Base-by-base conservation (phyloP, 2,113 vertebrate species). In the Megaceryle maxima region DNA sequence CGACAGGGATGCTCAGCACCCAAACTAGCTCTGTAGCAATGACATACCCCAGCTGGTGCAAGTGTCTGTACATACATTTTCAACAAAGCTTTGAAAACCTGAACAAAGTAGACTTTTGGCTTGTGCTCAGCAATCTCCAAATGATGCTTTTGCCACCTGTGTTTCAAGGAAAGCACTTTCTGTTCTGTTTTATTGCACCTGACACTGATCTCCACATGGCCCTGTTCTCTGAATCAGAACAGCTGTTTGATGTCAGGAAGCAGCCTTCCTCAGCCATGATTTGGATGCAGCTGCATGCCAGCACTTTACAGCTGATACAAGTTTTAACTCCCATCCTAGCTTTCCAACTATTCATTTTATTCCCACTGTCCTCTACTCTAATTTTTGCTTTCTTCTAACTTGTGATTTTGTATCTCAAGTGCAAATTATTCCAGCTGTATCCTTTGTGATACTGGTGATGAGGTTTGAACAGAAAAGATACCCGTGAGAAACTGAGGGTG, bases 111-210 rank as follows among this genome's bases (percentile, higher is more conserved):
- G 19, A 33, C 25, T 87, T 74, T 73, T 82, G 43, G 26, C 81
- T 75, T 37, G 4, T 15, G 22, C 11, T 53, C 15, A 75, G 44
- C 24, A 59, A 78, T 10, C 26, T 84, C 67, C 37, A 28, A 37
- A 69, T 20, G 35, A 91, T 76, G 48, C 37, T 86, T 95, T 92
- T 91, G 41, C 59, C 90, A 95, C 67, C 84, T 91, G 73, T 67
- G 41, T 69, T 85, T 88, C 37, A 94, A 57, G 68, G n/a, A 66
- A 92, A 87, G 35, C 16, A 51, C 35, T 76, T 92, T 80, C 63
- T 91, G 50, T 53, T 91, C 87, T 88, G 62, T 43, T 94, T 94
- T 82, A 95, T 83, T 85, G 66, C 41, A 83, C 74, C 59, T 94
- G 77, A 92, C 80, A 56, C 83, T 35, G 60, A 60, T 87, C 35